Evolutionary conservation across 2,113 vertebrate genomes (phyloP).

Genomic region (Cyanistes caeruleus): DNA sequence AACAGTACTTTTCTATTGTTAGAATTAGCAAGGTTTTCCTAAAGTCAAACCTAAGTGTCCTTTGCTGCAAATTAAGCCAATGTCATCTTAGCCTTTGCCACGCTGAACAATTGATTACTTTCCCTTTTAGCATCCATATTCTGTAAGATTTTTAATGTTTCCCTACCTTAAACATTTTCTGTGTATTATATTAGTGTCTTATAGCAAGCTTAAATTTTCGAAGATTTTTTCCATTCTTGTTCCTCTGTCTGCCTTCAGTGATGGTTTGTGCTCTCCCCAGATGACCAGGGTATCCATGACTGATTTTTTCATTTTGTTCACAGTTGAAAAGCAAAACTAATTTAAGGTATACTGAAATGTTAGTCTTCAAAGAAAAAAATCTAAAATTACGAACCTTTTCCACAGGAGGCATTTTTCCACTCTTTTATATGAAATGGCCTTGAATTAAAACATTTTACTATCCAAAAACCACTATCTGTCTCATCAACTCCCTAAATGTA

Average conservation of each 20-base stretch:
- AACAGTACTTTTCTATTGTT: slow-evolving; percentile 10
- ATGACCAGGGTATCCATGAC: background rate
- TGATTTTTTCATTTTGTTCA: background rate
- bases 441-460: background rate
- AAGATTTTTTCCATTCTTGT: background rate
- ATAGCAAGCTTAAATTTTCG: background rate
- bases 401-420: background rate
- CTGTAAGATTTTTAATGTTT: background rate
- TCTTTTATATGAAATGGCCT: background rate
- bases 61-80: slow-evolving; percentile 4
- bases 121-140: background rate
- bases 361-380: background rate
- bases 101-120: background rate
- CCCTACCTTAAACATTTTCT: background rate
- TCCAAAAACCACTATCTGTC: background rate
- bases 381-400: background rate
- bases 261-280: background rate
- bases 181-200: background rate
- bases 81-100: background rate
- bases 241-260: background rate
- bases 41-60: slow-evolving; percentile 8
- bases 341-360: background rate
- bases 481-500: background rate
- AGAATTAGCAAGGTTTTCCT: slow-evolving; percentile 25
- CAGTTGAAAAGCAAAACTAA: background rate